A percentile compares a stretch with the other conserved stretches of the same genome.
These are phyloP conservation scores for Garra rufa DNA, from an alignment of 2,113 vertebrate genomes.

Conservation along the genomic window DNA sequence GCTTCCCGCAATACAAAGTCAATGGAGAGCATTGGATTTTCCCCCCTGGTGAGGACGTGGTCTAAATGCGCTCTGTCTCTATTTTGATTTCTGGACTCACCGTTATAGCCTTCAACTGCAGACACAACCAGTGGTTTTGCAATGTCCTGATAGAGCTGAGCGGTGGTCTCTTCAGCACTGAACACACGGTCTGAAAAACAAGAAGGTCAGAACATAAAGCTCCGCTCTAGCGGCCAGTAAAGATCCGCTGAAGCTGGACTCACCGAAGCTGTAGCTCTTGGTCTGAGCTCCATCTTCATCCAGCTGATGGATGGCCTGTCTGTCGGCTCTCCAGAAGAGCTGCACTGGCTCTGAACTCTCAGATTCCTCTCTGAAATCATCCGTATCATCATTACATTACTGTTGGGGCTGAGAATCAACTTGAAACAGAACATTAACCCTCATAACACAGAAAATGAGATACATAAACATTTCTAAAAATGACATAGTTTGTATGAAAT, in stretches of 20 bases:
- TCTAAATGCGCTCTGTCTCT: too few species aligned
- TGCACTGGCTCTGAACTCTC: constrained; percentile 70
- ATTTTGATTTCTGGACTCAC: constrained; percentile 67
- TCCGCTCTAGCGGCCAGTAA: neutral
- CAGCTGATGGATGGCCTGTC: constrained; percentile 80
- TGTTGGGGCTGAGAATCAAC: neutral
- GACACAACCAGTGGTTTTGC: constrained; percentile 93
- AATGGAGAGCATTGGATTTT: too few species aligned
- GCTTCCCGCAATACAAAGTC: too few species aligned
- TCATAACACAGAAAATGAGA: too few species aligned
- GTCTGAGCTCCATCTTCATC: constrained; percentile 83
- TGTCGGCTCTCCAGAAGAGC: constrained; percentile 83
- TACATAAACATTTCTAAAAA: too few species aligned
- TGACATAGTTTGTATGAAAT: too few species aligned
- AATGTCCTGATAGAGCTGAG: constrained; percentile 85
- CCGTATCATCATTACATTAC: neutral
- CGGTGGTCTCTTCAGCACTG: constrained; percentile 81
- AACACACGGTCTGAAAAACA: constrained; percentile 85
- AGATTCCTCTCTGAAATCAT: constrained; percentile 72
- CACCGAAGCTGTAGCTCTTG: constrained; percentile 89
- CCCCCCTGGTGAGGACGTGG: too few species aligned
- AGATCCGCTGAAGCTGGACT: constrained; percentile 45
- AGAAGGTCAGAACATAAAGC: neutral
- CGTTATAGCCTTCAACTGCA: constrained; percentile 91
- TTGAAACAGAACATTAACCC: neutral